Conservation (phyloP, 2,113 vertebrate species). For the Steatornis caripensis region DNA sequence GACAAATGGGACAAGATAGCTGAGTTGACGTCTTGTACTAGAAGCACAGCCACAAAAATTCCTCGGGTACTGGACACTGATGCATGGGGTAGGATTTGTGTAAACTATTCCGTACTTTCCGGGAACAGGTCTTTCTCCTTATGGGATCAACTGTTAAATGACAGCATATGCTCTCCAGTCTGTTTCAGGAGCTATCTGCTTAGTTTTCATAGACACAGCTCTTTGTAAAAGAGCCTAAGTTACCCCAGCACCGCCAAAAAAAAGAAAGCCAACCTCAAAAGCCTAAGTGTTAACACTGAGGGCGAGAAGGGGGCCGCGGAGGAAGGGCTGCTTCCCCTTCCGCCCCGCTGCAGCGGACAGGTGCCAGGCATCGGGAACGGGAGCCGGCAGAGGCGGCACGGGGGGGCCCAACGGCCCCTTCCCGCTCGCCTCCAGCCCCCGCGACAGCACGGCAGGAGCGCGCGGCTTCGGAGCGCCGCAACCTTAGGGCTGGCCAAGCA, state of each 20-base stretch:
- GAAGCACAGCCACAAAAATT: neutral
- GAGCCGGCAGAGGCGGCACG: neutral
- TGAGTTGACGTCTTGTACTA: neutral
- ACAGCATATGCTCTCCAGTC: neutral
- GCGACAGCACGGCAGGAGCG: fast-evolving
- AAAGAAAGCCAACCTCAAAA: too few relatives aligned
- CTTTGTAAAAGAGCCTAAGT: neutral
- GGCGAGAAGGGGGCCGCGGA: neutral
- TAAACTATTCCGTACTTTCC: neutral
- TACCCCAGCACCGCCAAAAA: neutral
- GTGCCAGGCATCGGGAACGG: too few relatives aligned
- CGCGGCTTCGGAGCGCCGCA: fast-evolving
- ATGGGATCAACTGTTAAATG: neutral
- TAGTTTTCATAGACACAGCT: neutral
- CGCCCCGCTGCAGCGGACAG: neutral
- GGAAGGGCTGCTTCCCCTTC: neutral
- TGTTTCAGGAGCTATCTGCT: neutral
- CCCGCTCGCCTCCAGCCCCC: neutral
- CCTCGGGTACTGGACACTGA: neutral
- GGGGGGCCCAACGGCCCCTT: neutral
- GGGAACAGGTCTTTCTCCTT: neutral
- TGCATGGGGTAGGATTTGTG: neutral
- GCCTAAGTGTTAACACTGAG: neutral
- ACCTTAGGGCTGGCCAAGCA: fast-evolving
- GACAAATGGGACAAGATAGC: slow-evolving; percentile 35